Base-by-base conservation (phyloP, 2,888 invertebrate species). In the Caenorhabditis wallacei region DNA sequence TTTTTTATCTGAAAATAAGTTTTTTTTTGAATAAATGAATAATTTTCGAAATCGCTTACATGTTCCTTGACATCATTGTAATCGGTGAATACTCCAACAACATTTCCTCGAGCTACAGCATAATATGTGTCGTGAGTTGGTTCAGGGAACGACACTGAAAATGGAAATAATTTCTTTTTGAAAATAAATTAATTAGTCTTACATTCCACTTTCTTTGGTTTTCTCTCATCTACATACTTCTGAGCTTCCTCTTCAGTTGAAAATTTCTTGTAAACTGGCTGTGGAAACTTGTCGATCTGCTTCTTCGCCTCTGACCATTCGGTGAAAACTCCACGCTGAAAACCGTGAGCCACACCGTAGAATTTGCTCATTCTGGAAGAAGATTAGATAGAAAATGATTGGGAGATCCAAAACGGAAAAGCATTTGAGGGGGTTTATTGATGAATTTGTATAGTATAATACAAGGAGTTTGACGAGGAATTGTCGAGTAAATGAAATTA, bases 221-320 rank as follows among this genome's bases (percentile, higher is more conserved):
- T 79, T 10, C 87, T 54, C 16, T 85, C 82, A 16, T 81, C 79
- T 26, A 88, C 72, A 71, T 82, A 90, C 54, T 84, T 79, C 61
- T 88, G 85, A 8, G 89, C 89, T 24, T 90, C 89, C 16, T 85
- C 85, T 18, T 85, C 76, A 4, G 72, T 85, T 1, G 70, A 80
- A 57, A 89, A 90, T 75, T 90, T 89, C 69, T 89, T 89, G 79
- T 85, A 88, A 30, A 85, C 82, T 22, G 88, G 84, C 63, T 88
- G 88, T 2, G 89, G 89, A 64, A 89, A 89, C 46, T 85, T 85
- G 68, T 83, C 84, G 69, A 86, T 88, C 82, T 87, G 92, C 26
- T 78, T 84, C 75, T 92, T 87, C 87, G 93, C 93, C 53, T 93
- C 92, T 70, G 87, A 81, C 93, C 93, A 93, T 18, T 91, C 90